Base-by-base conservation (phyloP, 2,797 vertebrate genomes). In the Pipistrellus nathusii region DNA sequence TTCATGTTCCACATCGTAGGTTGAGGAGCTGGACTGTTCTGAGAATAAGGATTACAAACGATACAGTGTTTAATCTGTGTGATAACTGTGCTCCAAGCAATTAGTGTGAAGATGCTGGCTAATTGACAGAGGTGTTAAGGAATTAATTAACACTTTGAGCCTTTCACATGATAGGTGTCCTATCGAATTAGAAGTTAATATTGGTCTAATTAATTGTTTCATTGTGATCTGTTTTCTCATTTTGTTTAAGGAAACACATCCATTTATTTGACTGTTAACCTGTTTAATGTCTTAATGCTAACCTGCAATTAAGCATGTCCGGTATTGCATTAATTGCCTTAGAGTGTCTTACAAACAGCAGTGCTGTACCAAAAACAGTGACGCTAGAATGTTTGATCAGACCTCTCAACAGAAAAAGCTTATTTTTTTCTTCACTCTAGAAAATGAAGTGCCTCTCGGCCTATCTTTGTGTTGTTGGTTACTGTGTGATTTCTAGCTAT, bases 101-200 rank as follows among this genome's bases (percentile, higher is more conserved):
- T 48, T 59, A 90, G 64, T 59, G 51, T 35, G 57, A 38, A 85
- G 75, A 93, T 80, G 73, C 76, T 85, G 87, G 27, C 62, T 96
- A 92, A 97, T 93, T 95, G 90, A 87, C 82, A 72, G 93, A 91
- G 83, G 77, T 69, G 27, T 57, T 90, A 64, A 95, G 82, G 62
- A 95, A 95, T 96, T 93, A 90, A 94, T 96, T 96, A 94, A 90
- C 93, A 95, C 87, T 80, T 84, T 18, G 64, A 91, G 55, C 66
- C 64, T 92, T 95, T 93, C 92, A 85, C 32, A 46, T 94, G 84
- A 90, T 96, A 87, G 80, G 15, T 77, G 51, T 95, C 73, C 78
- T 94, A 5, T 84, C 80, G 90, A 93, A 95, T 91, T 93, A 77
- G 91, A 90, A 93, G 71, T 93, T 94, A 53, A 53, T 88, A 66